These are phyloP conservation scores for Phengaris arion DNA, from an alignment of 2,888 invertebrate species.

Conservation along the genomic window DNA sequence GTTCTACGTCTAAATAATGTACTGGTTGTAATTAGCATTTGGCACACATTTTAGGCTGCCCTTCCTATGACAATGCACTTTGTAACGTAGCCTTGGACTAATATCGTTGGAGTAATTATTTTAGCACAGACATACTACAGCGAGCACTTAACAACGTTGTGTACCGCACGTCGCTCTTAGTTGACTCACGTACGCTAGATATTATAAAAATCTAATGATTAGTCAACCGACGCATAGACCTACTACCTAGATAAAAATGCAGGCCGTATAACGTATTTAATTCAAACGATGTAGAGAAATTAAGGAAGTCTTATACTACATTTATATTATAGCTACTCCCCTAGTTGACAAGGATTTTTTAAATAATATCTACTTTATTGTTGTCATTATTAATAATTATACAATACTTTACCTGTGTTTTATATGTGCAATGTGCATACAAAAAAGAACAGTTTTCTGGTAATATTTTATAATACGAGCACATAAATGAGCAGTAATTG, in stretches of 20 bases:
- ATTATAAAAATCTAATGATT: not conserved
- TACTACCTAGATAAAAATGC: not conserved
- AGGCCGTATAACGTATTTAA: not conserved
- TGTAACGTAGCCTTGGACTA: constrained; percentile 17
- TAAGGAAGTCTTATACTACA: not conserved
- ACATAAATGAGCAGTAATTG: constrained; percentile 3
- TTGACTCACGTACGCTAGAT: not conserved
- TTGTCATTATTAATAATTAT: not conserved
- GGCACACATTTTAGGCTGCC: not conserved
- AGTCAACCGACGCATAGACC: not conserved
- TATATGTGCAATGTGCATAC: not conserved
- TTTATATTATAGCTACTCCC: too few relatives aligned
- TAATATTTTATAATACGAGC: not conserved
- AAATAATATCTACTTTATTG: not conserved
- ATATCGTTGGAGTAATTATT: constrained; percentile 8
- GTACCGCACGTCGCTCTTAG: constrained; percentile 1
- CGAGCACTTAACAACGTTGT: constrained; percentile 15
- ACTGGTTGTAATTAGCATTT: not conserved
- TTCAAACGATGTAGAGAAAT: not conserved
- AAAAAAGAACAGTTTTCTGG: not conserved
- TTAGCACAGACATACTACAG: constrained; percentile 7
- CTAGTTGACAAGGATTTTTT: not conserved
- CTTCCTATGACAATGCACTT: not conserved
- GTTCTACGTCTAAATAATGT: not conserved
- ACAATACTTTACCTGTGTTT: not conserved